Evolutionary conservation across 2,797 vertebrate species (phyloP).

Genomic region (Alca torda): DNA sequence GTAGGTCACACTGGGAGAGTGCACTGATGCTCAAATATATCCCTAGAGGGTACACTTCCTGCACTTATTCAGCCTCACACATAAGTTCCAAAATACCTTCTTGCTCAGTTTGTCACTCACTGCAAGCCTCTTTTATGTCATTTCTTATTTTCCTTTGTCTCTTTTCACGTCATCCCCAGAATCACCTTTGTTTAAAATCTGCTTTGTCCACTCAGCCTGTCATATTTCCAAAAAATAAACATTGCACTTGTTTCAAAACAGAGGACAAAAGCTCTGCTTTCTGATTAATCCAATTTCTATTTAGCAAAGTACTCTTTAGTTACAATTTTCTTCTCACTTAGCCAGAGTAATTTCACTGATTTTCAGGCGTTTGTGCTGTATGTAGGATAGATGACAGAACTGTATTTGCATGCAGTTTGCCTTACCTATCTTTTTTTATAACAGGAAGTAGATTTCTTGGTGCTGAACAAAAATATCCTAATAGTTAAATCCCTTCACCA

Average conservation of each 20-base stretch:
- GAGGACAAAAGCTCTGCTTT: not conserved
- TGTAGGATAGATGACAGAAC: not conserved
- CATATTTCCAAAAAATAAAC: not conserved
- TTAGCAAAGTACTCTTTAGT: not conserved
- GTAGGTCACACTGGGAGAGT: not conserved
- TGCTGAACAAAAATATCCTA: not conserved
- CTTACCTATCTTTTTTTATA: not conserved
- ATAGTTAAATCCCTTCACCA: not conserved
- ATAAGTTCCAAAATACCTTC: not conserved
- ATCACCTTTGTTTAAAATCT: not conserved
- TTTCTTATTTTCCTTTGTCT: not conserved
- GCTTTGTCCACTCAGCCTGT: not conserved
- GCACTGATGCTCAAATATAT: not conserved
- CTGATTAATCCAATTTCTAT: not conserved
- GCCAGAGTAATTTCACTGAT: not conserved
- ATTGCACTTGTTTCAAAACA: not conserved
- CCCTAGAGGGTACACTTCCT: not conserved
- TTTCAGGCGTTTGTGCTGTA: not conserved
- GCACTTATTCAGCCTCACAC: not conserved
- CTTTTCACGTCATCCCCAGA: not conserved
- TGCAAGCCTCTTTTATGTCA: not conserved
- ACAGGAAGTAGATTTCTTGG: not conserved
- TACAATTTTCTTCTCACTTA: not conserved
- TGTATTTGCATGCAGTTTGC: not conserved
- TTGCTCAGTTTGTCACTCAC: not conserved